phyloP scores from a whole-genome alignment of 1,140 invertebrate species.

The Achroia grisella region DNA sequence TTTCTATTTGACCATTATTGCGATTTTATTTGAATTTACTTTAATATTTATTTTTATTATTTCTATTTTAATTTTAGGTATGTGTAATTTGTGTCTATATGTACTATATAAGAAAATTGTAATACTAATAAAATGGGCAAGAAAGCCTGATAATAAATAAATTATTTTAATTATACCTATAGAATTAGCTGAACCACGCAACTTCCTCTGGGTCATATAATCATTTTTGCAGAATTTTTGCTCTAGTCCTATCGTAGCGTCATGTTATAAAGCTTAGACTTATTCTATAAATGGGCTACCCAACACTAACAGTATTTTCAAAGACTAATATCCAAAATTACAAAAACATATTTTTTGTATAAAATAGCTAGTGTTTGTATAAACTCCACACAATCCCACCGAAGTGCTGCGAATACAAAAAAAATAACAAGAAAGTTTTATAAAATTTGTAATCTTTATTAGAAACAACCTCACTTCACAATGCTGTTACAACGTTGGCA shows the following conservation, averaged over 20 bases:
- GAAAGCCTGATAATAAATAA: too few relatives aligned
- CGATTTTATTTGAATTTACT: not conserved
- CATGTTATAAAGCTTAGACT: not conserved
- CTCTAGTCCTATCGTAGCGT: too few relatives aligned
- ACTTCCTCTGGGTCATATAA: not conserved
- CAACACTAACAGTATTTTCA: not conserved
- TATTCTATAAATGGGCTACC: not conserved
- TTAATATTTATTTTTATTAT: not conserved
- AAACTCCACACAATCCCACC: not conserved
- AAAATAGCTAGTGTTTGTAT: not conserved
- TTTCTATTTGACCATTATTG: not conserved
- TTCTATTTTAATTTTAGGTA: not conserved
- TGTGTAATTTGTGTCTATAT: too few relatives aligned
- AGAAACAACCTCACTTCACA: not conserved
- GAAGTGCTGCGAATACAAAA: not conserved
- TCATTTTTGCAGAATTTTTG: not conserved
- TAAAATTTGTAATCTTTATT: not conserved
- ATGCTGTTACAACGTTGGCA: constrained; percentile 5
- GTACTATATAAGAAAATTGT: too few relatives aligned
- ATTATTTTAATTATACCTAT: not conserved
- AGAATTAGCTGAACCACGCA: not conserved
- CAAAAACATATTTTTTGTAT: not conserved
- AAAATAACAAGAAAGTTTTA: not conserved
- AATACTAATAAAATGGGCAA: too few relatives aligned
- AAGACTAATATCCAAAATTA: not conserved